Conservation (phyloP, 2,888 invertebrate species). For the Drosophila merina region DNA sequence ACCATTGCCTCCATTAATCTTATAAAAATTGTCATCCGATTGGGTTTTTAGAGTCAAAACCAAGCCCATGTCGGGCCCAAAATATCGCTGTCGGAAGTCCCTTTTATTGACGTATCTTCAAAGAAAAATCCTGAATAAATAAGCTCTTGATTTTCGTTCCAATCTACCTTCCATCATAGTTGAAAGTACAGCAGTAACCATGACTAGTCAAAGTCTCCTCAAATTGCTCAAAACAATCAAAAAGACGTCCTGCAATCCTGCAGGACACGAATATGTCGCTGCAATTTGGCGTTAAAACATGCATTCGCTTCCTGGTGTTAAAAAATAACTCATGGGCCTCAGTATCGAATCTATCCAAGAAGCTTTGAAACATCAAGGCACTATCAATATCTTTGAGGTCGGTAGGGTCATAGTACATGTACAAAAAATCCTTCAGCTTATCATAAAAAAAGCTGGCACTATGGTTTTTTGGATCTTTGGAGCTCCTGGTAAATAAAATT, state of each 20-base stretch:
- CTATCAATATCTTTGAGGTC: constrained; percentile 60
- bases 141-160: background rate
- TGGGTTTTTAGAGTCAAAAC: constrained; percentile 85
- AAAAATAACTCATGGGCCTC: constrained; percentile 73
- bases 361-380: constrained; percentile 74
- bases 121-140: background rate
- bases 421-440: constrained; percentile 66
- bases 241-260: constrained; percentile 57
- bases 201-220: constrained; percentile 80
- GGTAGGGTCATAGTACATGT: constrained; percentile 62
- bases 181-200: constrained; percentile 84
- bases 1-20: constrained; percentile 84
- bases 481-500: constrained; percentile 47
- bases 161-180: constrained; percentile 63
- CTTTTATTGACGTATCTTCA: constrained; percentile 52
- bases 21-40: constrained; percentile 86
- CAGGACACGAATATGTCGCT: constrained; percentile 81
- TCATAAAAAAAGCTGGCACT: constrained; percentile 58
- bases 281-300: constrained; percentile 82
- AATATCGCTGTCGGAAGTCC: constrained; percentile 51
- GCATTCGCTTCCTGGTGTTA: constrained; percentile 69
- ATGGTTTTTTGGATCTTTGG: constrained; percentile 55
- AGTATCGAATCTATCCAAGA: constrained; percentile 74
- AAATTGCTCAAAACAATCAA: constrained; percentile 77
- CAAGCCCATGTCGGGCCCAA: constrained; percentile 84